phyloP scores from a whole-genome alignment of 2,888 invertebrate species.

The Chirona hameri region DNA sequence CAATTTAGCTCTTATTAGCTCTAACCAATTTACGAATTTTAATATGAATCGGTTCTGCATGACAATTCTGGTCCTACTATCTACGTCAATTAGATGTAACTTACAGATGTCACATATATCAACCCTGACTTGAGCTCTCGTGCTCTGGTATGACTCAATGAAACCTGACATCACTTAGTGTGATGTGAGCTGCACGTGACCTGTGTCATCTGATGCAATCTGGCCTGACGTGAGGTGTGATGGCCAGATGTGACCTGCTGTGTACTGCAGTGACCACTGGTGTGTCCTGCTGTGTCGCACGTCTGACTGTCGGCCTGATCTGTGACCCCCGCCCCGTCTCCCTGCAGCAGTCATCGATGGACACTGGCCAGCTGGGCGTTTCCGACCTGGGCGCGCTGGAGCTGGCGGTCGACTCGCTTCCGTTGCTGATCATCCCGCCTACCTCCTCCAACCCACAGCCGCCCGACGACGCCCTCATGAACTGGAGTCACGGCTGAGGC shows the following conservation, averaged over 20 bases:
- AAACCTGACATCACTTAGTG: background rate
- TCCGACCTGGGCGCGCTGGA: background rate
- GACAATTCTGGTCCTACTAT: too few relatives aligned
- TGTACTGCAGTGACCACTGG: too few relatives aligned
- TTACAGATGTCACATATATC: too few relatives aligned
- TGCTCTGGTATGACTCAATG: background rate
- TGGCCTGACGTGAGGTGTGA: too few relatives aligned
- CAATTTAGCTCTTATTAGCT: too few relatives aligned
- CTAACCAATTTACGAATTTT: too few relatives aligned
- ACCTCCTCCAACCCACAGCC: background rate
- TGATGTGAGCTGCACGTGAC: too few relatives aligned
- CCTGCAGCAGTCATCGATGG: background rate
- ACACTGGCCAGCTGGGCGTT: background rate
- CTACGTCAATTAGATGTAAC: too few relatives aligned
- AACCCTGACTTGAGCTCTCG: too few relatives aligned
- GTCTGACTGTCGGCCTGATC: background rate
- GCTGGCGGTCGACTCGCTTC: background rate
- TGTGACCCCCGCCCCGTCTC: background rate
- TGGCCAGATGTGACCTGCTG: too few relatives aligned
- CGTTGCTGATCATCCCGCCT: background rate
- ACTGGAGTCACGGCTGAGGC: background rate
- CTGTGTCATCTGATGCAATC: too few relatives aligned
- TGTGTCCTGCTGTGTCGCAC: background rate
- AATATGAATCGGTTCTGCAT: too few relatives aligned
- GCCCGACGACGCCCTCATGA: background rate